Base-by-base conservation (phyloP, 2,888 invertebrate genomes). In the Beris morrisii region DNA sequence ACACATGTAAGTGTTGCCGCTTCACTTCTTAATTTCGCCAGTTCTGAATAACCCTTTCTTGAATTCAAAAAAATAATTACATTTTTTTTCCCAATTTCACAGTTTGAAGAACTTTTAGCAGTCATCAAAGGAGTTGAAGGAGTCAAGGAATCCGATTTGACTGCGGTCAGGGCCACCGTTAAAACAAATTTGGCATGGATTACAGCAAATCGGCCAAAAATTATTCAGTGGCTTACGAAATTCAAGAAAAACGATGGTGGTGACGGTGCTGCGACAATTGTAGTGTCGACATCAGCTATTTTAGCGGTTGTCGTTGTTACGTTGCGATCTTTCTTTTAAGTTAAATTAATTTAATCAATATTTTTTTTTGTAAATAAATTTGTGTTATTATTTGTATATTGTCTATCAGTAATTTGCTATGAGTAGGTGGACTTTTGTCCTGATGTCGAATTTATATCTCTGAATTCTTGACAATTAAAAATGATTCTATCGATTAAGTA, bases 171-270 rank as follows among this genome's bases (percentile, higher is more conserved):
- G 12, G 32, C 30, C 5, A 59, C 48, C 4, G 58, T 48, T 4
- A 46, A 59, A 48, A 28, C 48, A 7, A 59, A 59, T 12, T 48
- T 59, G 9, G 58, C 48, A 13, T 59, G 58, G 58, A 48, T 30
- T 6, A n/a, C 15, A 4, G 15, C 45, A 31, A 46, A 46, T 15
- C 48, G 58, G 1, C 9, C 13, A 1, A 46, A 59, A n/a, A n/a
- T 59, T n/a, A 59, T 46, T 31, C 5, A 48, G 1, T 59, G 58
- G 58, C 48, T 59, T 1, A 59, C 30, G 28, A 48, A 30, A 22
- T 59, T 46, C 58, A 59, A 59, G 46, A 45, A 28, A 7, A 44
- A 4, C n/a, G 28, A 45, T 4, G 45, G 15, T n/a, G 57, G 57
- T 9, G 57, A 13, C 4, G 52, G 38, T 32, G 63, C 63, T 53